Evolutionary conservation across 2,113 vertebrate species (phyloP).

Genomic region (Butastur rufipennis): DNA sequence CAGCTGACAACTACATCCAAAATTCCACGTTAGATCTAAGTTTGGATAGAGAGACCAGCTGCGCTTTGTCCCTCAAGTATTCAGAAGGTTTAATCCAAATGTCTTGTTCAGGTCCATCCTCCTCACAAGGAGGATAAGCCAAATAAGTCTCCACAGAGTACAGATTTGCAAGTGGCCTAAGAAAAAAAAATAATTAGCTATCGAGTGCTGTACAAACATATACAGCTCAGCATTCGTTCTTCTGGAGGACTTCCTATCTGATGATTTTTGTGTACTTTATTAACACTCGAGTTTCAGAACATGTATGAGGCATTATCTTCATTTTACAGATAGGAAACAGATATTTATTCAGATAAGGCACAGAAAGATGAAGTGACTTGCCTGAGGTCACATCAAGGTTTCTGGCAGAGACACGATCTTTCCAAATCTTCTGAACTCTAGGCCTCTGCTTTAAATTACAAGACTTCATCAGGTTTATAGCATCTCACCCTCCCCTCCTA

Average conservation of each 20-base stretch:
- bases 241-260: not conserved
- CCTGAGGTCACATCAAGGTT: constrained; percentile 40
- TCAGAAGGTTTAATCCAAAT: not conserved
- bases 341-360: constrained; percentile 34
- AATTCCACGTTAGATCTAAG: not conserved
- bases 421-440: constrained; percentile 24
- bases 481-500: constrained; percentile 7
- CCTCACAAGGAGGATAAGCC: not conserved
- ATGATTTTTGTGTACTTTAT: not conserved
- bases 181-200: not conserved
- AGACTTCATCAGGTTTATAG: constrained; percentile 27
- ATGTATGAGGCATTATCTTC: not conserved
- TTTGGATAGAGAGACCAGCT: not conserved
- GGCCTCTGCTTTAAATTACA: constrained; percentile 53
- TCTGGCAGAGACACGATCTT: not conserved
- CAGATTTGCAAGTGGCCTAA: not conserved
- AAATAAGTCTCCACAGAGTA: not conserved
- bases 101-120: not conserved
- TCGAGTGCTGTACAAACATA: not conserved
- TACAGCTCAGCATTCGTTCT: not conserved
- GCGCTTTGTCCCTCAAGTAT: not conserved
- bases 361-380: constrained; percentile 42
- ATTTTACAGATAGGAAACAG: constrained; percentile 8
- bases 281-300: not conserved
- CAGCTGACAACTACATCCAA: not conserved